Base-by-base conservation (phyloP, 2,888 invertebrate genomes). In the Oscheius onirici region DNA sequence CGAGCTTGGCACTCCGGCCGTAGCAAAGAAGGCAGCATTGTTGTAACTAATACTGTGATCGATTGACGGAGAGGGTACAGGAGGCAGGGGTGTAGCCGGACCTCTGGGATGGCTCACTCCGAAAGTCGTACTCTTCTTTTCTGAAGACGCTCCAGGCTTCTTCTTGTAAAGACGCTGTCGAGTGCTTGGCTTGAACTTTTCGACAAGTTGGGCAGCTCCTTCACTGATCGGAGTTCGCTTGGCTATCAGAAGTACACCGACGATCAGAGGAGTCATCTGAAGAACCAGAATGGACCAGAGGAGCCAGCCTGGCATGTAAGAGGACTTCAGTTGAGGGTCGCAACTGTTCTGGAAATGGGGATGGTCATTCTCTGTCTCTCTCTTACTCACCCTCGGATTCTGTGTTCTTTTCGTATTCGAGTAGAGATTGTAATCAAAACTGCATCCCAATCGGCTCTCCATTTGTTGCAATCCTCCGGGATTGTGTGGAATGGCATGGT, bases 11-110 rank as follows among this genome's bases (percentile, higher is more conserved):
- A 51, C 80, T 13, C 82, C 83, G 13, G 83, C 75, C 20, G 81
- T 83, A 11, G 85, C 86, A 55, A 86, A 79, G 69, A 80, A 86
- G n/a, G 85, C 85, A 8, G 85, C 85, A 60, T 86, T 86, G 72
- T 86, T 86, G 71, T 86, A 86, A 67, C 86, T 86, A 72, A 85
- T 84, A 63, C 83, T 84, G 70, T 85, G 85, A 66, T 85, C 85
- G 11, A 85, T 52, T 22, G 76, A 77, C 8, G 81, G 75, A 20
- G 84, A 83, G 3, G 85, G 81, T 15, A 79, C 77, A 55, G 84
- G 84, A 20, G 84, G 83, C 15, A 79, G 70, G 20, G 82, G 76
- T 1, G 78, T 76, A 43, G 76, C 75, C 17, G 79, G 74, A 24
- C 76, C 76, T 68, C 78, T 75, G 68, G 17, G 44, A 22, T 75